phyloP scores from a whole-genome alignment of 2,797 vertebrate genomes.

The Rhincodon typus region DNA sequence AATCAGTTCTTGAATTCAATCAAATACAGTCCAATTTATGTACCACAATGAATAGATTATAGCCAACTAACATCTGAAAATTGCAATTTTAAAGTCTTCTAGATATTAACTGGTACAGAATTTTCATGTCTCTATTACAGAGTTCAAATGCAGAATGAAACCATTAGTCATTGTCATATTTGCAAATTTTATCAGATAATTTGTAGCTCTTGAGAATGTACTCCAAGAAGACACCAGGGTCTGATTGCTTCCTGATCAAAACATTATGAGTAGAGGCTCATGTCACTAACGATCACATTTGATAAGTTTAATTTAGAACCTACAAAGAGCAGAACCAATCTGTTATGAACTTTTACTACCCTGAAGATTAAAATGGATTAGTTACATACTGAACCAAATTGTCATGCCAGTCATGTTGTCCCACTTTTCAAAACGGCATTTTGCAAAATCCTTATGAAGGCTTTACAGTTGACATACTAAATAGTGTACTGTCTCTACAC shows the following conservation, averaged over 20 bases:
- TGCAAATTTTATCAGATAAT: neutral
- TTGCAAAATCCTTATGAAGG: neutral
- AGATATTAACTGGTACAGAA: neutral
- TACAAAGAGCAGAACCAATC: neutral
- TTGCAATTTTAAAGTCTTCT: neutral
- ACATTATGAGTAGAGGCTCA: neutral
- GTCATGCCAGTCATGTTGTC: neutral
- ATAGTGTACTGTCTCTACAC: neutral
- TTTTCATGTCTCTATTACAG: neutral
- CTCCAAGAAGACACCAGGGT: neutral
- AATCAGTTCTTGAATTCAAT: neutral
- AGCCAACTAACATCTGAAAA: neutral
- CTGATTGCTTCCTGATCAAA: neutral
- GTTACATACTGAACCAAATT: neutral
- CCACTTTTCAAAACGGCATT: neutral
- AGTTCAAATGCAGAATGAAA: neutral
- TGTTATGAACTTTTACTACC: neutral
- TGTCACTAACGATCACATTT: too few species aligned
- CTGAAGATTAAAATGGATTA: neutral
- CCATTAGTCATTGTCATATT: neutral
- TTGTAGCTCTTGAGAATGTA: neutral
- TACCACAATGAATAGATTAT: neutral
- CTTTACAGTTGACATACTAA: neutral
- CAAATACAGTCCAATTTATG: neutral
- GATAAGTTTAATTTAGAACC: neutral